Evolutionary conservation across 1,140 invertebrate genomes (phyloP), one percentile per base, ranked within the genome.

Genomic region (Musca domestica): DNA sequence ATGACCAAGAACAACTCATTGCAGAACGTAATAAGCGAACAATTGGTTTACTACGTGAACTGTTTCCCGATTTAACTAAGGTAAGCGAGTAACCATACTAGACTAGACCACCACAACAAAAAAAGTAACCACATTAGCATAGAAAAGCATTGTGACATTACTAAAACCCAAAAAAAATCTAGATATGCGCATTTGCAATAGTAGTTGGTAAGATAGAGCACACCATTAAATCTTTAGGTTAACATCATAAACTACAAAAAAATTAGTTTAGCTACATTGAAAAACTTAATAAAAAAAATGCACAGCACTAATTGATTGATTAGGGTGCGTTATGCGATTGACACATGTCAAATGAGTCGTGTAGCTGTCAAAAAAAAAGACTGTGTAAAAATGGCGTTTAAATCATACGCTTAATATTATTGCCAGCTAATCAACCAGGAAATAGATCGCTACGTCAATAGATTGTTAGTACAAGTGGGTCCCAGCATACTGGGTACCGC

Each of bases 51-150:
- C 85, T 91, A 51, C 84, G 90, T 63, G 86, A 90, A 78, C 83
- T 91, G 20, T 91, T 92, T 77, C 90, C 90, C n/a, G 85, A 86
- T 30, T 83, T 90, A 68, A 89, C 89, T 68, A 88, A 91, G 89
- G 90, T 92, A 87, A 68, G 75, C 67, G 64, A 41, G 34, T 41
- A 41, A 41, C 4, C 34, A 10, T 9, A 12, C 34, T 41, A 30
- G 47, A 51, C 5, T 2, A 1, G 6, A 17, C 48, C 15, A 48
- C 6, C 12, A 9, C 10, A 65, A 22, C 9, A 20, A 34, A 22
- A 19, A 46, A 20, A 22, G 19, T 14, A 3, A 64, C 5, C n/a
- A 64, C 34, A 41, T 41, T 41, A 41, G 34, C 34, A 41, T 41
- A 41, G 34, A 41, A 10, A 41, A 41, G 34, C 34, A 41, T 41